These are phyloP conservation scores for Diachrysia chrysitis DNA, from an alignment of 2,888 invertebrate genomes.

Conservation along the genomic window DNA sequence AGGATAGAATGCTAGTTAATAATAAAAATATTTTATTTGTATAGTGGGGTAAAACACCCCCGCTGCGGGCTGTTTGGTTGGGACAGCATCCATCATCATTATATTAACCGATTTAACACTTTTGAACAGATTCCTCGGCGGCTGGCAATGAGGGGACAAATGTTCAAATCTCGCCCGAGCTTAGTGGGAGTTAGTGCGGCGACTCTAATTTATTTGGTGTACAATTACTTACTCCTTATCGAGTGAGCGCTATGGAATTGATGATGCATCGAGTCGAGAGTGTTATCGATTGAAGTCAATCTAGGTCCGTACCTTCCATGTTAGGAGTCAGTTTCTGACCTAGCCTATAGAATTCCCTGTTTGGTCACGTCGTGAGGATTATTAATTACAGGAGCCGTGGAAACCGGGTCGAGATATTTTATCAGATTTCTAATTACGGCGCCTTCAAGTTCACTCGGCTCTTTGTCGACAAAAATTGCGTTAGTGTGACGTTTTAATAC, in stretches of 20 bases:
- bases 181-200: constrained; percentile 37
- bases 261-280: constrained; percentile 68
- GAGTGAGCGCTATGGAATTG: constrained; percentile 52
- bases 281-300: constrained; percentile 67
- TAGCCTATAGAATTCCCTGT: constrained; percentile 73
- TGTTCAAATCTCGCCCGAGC: constrained; percentile 59
- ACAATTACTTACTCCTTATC: constrained; percentile 60
- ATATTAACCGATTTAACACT: constrained; percentile 89
- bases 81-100: constrained; percentile 88
- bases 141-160: constrained; percentile 67
- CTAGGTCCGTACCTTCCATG: constrained; percentile 69
- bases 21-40: constrained; percentile 89
- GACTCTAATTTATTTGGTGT: constrained; percentile 60
- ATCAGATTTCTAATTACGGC: constrained; percentile 72
- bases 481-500: constrained; percentile 68
- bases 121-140: constrained; percentile 86
- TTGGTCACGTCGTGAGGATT: constrained; percentile 75
- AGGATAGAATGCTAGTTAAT: constrained; percentile 83
- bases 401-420: constrained; percentile 74
- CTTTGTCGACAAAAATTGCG: constrained; percentile 58
- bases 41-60: constrained; percentile 89
- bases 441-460: constrained; percentile 61
- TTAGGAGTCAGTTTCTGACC: constrained; percentile 72
- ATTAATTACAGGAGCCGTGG: constrained; percentile 76
- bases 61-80: constrained; percentile 88